A percentile compares a stretch with the other conserved stretches of the same genome.
These are phyloP conservation scores for Oryzias sinensis DNA, from an alignment of 2,797 vertebrate species.

Conservation along the genomic window DNA sequence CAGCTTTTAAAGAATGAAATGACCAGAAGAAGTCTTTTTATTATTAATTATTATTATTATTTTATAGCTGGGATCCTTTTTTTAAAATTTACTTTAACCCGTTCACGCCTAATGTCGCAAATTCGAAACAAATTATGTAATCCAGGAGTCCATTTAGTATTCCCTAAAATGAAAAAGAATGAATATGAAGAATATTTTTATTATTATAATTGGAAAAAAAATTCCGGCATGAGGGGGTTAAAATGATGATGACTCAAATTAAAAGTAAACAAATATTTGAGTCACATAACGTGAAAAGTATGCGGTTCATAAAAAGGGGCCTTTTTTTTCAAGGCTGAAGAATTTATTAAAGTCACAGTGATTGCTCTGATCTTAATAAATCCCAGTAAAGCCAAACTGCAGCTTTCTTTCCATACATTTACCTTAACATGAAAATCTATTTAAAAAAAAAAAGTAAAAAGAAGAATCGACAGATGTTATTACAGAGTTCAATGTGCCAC, in stretches of 20 bases:
- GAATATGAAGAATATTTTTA: too few relatives aligned
- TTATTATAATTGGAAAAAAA: too few relatives aligned
- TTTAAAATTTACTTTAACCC: too few relatives aligned
- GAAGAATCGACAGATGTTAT: neutral
- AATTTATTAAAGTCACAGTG: constrained; percentile 39
- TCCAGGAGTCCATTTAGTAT: too few relatives aligned
- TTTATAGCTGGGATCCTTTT: too few relatives aligned
- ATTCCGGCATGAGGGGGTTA: too few relatives aligned
- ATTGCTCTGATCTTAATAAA: constrained; percentile 15
- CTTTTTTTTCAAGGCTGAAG: constrained; percentile 21
- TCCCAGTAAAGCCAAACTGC: constrained; percentile 11
- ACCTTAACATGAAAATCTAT: neutral
- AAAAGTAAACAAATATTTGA: constrained; percentile 5
- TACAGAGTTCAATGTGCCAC: neutral
- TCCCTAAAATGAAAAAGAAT: too few relatives aligned
- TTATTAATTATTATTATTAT: too few relatives aligned
- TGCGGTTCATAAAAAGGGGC: constrained; percentile 11
- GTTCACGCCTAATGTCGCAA: too few relatives aligned
- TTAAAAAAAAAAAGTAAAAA: neutral
- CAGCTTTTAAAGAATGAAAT: constrained; percentile 21
- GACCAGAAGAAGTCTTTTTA: too few relatives aligned
- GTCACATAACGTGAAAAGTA: constrained; percentile 3
- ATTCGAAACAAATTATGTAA: too few relatives aligned
- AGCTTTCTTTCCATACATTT: constrained; percentile 7
- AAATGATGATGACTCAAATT: too few relatives aligned